Base-by-base conservation (phyloP, 2,888 invertebrate species). In the Tanypteryx hageni region DNA sequence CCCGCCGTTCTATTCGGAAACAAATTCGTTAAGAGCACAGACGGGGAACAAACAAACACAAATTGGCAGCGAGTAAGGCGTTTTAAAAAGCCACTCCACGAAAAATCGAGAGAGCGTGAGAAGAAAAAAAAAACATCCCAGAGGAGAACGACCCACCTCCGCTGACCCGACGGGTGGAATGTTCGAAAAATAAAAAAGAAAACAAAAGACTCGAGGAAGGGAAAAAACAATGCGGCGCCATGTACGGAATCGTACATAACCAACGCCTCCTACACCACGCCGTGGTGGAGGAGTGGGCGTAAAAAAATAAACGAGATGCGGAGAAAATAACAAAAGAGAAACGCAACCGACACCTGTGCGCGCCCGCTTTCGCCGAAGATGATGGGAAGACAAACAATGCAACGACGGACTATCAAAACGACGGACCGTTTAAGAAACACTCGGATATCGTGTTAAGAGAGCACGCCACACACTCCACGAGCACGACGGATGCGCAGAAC, bases 31-130 rank as follows among this genome's bases (percentile, higher is more conserved):
- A 13, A 27, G 44, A 44, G 44, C 44, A 44, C 44, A 5, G 44
- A 44, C 44, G 44, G 44, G 3, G 44, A 44, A 44, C 44, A 44
- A 76, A 76, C 76, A 76, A 76, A 27, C 22, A 76, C 76, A 76
- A 76, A 27, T 27, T 76, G 76, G 76, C 76, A 27, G 76, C 22
- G 76, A 22, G 27, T 22, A 22, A 76, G 22, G 76, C 76, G 9
- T 27, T 76, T 27, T 13, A 27, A 44, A 44, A 44, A 76, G 22
- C 76, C 76, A 22, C 27, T 76, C 22, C 76, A 76, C 76, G 76
- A 76, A 76, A 76, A 76, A 76, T 27, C 7, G 76, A 18, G 76
- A 22, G 27, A 76, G 76, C 76, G 76, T 76, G 76, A 76, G 76
- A 27, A 27, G 27, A 76, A 68, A 76, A 76, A 76, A 27, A 22